These are phyloP conservation scores for Leptobrachium ailaonicum DNA, from an alignment of 2,113 vertebrate species.

Conservation along the genomic window DNA sequence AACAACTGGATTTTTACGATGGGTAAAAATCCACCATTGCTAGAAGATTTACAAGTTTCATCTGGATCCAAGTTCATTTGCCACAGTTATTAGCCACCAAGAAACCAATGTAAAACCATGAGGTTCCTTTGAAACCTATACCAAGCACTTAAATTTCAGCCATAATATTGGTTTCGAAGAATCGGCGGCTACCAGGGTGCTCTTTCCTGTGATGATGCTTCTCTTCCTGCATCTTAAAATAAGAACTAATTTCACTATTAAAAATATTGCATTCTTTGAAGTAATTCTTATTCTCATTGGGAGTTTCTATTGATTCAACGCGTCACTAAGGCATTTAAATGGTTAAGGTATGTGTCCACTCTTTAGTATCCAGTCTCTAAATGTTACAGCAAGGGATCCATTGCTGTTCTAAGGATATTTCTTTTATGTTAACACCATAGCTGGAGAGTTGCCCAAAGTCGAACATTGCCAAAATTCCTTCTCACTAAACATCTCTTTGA, in stretches of 20 bases:
- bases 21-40: not conserved
- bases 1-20: slow-evolving; percentile 27
- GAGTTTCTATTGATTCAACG: not conserved
- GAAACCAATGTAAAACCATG: slow-evolving; percentile 34
- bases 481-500: slow-evolving; percentile 39
- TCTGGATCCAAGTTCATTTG: slow-evolving; percentile 40
- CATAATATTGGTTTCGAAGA: slow-evolving; percentile 1
- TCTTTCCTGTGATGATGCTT: slow-evolving; percentile 1
- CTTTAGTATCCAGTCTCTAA: not conserved
- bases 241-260: not conserved
- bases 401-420: slow-evolving; percentile 38
- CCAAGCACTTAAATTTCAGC: not conserved
- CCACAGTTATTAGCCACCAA: slow-evolving; percentile 42
- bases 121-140: slow-evolving; percentile 33
- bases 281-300: not conserved
- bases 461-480: slow-evolving; percentile 43
- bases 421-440: slow-evolving; percentile 46
- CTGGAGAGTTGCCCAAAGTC: slow-evolving; percentile 42
- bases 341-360: not conserved
- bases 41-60: slow-evolving; percentile 38
- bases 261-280: not conserved
- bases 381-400: slow-evolving; percentile 15
- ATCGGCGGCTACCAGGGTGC: not conserved
- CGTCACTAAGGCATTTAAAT: not conserved
- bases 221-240: not conserved